Base-by-base conservation (phyloP, 2,797 vertebrate species). In the Taenioides sp. region DNA sequence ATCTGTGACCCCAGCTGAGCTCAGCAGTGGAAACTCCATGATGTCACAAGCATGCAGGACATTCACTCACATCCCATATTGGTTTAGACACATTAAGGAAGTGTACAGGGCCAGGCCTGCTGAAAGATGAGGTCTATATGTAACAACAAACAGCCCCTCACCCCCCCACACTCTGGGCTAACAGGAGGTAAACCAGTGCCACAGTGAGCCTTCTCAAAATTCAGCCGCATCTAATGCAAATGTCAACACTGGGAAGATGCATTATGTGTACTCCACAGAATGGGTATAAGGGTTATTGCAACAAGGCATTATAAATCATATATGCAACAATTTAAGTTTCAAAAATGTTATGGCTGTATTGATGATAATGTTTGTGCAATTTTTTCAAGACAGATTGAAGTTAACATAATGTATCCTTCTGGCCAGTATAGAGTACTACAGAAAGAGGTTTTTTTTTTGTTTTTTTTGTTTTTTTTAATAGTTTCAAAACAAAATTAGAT, bases 11-110 rank as follows among this genome's bases (percentile, higher is more conserved):
- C 70, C 79, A 81, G 71, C 78, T 22, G 25, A 80, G 73, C 66
- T 1, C 86, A 73, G 82, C 89, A 91, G 87, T 91, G 90, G 90
- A 92, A 92, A 91, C 88, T 92, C 87, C 90, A 88, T 91, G 91
- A 92, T 90, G 88, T 89, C 89, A 89, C 77, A 82, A 82, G 73
- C 83, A 87, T 49, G 78, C 71, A 12, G 60, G 73, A 78, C 9
- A 84, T 89, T 77, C 60, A 67, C 78, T 73, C 78, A 27, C 64
- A 75, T 82, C 81, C 76, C 83, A 85, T 79, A 88, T 75, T 70
- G 77, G 73, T 82, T 87, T 77, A 58, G 76, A 85, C 84, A 87
- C 78, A 79, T 85, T 78, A 84, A 73, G 70, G 76, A 76, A 62
- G 72, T 70, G 27, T 76, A 75, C 43, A 0, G 62, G 63, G 80